These are phyloP conservation scores for Anolis sagrei DNA, from an alignment of 2,113 vertebrate species.

Conservation along the genomic window DNA sequence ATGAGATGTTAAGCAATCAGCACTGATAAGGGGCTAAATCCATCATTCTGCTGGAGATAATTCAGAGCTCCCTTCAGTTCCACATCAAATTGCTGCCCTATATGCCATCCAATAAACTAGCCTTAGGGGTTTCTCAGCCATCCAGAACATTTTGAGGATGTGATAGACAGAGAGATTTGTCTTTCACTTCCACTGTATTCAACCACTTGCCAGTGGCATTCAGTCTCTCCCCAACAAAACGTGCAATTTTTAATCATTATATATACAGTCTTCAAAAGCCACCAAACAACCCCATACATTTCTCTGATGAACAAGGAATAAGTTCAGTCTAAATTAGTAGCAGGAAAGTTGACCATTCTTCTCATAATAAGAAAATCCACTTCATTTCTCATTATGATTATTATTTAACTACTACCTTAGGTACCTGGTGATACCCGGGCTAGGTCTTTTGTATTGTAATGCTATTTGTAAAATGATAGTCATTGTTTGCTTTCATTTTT, in stretches of 20 bases:
- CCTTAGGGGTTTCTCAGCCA: not conserved
- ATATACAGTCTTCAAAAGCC: not conserved
- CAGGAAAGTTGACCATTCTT: not conserved
- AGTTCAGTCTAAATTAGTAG: not conserved
- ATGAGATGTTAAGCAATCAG: not conserved
- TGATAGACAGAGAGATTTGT: not conserved
- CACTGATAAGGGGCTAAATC: not conserved
- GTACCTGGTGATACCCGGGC: not conserved
- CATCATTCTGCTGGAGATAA: not conserved
- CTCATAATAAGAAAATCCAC: not conserved
- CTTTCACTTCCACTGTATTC: not conserved
- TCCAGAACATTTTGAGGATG: not conserved
- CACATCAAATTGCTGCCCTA: not conserved
- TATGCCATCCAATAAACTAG: not conserved
- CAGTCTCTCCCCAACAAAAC: not conserved
- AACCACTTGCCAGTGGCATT: not conserved
- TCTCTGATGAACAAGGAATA: not conserved
- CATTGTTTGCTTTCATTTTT: too few relatives aligned
- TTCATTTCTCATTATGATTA: not conserved
- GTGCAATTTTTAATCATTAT: not conserved
- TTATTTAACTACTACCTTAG: conserved; percentile 9
- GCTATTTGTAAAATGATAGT: too few relatives aligned
- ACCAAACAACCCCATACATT: not conserved
- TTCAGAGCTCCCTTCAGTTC: not conserved
- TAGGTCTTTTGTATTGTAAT: too few relatives aligned